phyloP scores from a whole-genome alignment of 2,113 vertebrate species.

The Piaya cayana region DNA sequence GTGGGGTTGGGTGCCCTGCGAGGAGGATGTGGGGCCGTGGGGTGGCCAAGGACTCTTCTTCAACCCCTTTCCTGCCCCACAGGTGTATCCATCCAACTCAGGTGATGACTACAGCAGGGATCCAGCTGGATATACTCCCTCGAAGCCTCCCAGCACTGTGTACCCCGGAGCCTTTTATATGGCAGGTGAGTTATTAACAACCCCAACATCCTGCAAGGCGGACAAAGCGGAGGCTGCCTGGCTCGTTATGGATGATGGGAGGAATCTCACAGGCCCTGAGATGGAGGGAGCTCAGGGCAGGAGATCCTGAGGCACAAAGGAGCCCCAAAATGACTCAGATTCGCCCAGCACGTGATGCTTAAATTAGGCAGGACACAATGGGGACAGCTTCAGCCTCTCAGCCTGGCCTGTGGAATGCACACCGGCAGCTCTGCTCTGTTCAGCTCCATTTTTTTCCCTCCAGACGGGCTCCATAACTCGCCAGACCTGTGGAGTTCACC shows the following conservation, averaged over 20 bases:
- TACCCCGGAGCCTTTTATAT: slow-evolving; percentile 94
- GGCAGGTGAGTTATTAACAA: slow-evolving; percentile 80
- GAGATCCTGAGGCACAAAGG: fast-evolving
- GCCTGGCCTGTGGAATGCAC: fast-evolving
- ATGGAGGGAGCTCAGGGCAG: background rate
- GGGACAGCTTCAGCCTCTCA: background rate
- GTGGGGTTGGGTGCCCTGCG: fast-evolving
- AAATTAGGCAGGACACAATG: fast-evolving
- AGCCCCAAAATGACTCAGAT: background rate
- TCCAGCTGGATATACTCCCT: slow-evolving; percentile 82
- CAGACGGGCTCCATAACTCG: slow-evolving; percentile 78
- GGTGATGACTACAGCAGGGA: slow-evolving; percentile 93
- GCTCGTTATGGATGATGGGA: fast-evolving
- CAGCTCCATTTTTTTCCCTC: background rate
- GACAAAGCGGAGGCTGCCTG: background rate
- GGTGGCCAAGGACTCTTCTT: background rate
- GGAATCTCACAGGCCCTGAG: fast-evolving
- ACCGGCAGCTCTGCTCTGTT: fast-evolving
- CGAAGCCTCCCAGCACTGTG: slow-evolving; percentile 84
- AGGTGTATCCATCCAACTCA: slow-evolving; percentile 96
- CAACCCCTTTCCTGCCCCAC: background rate
- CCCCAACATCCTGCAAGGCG: fast-evolving
- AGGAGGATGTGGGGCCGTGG: fast-evolving
- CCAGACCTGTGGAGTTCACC: slow-evolving; percentile 90
- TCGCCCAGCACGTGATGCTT: background rate